Base-by-base conservation (phyloP, 2,797 vertebrate genomes). In the Gymnothorax javanicus region DNA sequence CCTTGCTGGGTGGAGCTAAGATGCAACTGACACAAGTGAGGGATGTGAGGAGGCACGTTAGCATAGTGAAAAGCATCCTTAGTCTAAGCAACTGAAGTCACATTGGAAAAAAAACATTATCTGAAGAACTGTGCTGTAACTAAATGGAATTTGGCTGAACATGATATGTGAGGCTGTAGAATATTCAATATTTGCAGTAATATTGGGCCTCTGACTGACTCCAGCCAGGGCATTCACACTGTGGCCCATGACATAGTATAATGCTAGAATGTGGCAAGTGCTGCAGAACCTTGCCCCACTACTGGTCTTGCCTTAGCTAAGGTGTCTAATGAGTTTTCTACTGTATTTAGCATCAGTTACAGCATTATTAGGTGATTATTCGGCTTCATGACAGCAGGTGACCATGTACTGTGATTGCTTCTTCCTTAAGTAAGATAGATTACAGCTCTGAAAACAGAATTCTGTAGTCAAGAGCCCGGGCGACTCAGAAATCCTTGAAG, bases 321-420 rank as follows among this genome's bases (percentile, higher is more conserved):
- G 27, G 8, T 73, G 27, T 73, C n/a, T 25, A 27, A 69, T 7
- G 11, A 27, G 2, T 73, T 73, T 73, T 73, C 71, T 43, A 33
- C 71, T 73, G 27, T 43, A 73, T 43, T 33, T 73, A 43, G 71
- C 9, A 73, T 73, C 33, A 4, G 33, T 77, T 12, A 73, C 3
- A 8, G 52, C 73, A 77, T 77, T 43, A 77, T 77, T 77, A 43
- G 33, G 52, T 77, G 43, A 43, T 43, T 77, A 77, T 77, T 73
- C 33, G 27, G 9, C 71, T 73, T 43, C 33, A 50, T 77, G 73
- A 77, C 33, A 17, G 33, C 73, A 52, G 73, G 33, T 77, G 73
- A 77, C 33, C 33, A 77, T 77, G 13, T 73, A 12, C 25, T 73
- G 69, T 2, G 52, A 2, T 12, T 50, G 15, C 52, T 77, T 50